A percentile compares a stretch with the other conserved stretches of the same genome.
Conservation (phyloP, 2,888 invertebrate genomes). For the Nephrotoma appendiculata region DNA sequence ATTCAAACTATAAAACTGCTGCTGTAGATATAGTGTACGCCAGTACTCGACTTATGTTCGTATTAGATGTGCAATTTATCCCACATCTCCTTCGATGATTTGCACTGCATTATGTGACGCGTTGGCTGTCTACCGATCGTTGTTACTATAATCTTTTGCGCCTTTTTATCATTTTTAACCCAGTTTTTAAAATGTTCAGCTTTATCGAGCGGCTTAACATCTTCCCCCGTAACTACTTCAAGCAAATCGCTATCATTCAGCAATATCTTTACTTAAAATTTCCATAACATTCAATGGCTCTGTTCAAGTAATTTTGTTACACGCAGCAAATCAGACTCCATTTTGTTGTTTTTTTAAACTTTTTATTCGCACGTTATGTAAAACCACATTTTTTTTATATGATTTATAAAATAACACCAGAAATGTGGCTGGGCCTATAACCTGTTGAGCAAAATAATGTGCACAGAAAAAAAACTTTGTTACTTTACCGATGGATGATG, state of each 20-base stretch:
- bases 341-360: too few species aligned
- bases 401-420: too few species aligned
- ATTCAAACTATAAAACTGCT: constrained; percentile 13
- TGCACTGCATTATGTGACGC: constrained; percentile 13
- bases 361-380: too few species aligned
- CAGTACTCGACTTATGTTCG: constrained; percentile 14
- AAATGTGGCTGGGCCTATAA: too few species aligned
- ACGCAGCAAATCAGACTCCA: neutral
- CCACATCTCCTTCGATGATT: constrained; percentile 13
- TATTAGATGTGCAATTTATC: constrained; percentile 15
- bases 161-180: constrained; percentile 5
- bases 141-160: constrained; percentile 8
- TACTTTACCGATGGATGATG: too few species aligned
- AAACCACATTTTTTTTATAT: too few species aligned
- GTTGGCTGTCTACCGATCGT: constrained; percentile 12
- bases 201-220: constrained; percentile 1
- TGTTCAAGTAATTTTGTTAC: too few species aligned
- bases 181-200: constrained; percentile 3
- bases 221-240: constrained; percentile 5
- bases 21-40: constrained; percentile 17
- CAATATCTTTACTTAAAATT: constrained; percentile 10
- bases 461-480: too few species aligned
- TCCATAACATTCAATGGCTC: constrained; percentile 8
- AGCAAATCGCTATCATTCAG: constrained; percentile 9
- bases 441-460: too few species aligned